Evolutionary conservation across 2,888 invertebrate species (phyloP).

Genomic region (Callyntrura sp.): DNA sequence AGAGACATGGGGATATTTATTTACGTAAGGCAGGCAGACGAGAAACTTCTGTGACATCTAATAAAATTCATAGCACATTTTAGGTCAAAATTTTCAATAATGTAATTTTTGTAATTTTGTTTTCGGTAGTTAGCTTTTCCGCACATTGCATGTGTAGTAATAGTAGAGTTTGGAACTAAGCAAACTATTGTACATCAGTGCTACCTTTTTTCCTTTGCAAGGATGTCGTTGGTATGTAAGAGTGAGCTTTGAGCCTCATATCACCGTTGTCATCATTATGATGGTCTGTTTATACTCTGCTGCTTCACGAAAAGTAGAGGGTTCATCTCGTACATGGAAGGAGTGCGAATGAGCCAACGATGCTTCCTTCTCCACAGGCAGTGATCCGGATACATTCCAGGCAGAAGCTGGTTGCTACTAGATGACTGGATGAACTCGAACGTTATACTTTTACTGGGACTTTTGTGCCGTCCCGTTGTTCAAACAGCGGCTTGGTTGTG

Average conservation of each 20-base stretch:
- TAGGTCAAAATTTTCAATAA: too few species aligned
- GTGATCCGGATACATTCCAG: not conserved
- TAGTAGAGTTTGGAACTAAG: not conserved
- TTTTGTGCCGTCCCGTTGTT: constrained; percentile 21
- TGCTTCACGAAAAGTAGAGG: not conserved
- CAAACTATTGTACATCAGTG: too few species aligned
- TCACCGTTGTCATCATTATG: constrained; percentile 5
- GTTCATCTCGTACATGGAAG: not conserved
- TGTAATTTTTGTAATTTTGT: too few species aligned
- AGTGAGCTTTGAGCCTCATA: not conserved
- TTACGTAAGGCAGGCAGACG: too few species aligned
- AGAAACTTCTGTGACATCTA: too few species aligned
- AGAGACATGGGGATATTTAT: too few species aligned
- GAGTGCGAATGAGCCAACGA: constrained; percentile 23
- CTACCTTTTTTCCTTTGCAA: too few species aligned
- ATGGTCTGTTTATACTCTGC: not conserved
- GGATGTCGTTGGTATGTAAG: not conserved
- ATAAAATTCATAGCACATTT: too few species aligned
- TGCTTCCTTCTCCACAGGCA: not conserved
- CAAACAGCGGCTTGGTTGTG: constrained; percentile 30
- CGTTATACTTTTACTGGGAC: not conserved
- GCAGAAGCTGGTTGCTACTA: not conserved
- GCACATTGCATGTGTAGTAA: not conserved
- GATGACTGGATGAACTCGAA: not conserved
- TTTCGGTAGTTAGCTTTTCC: not conserved